phyloP scores from a whole-genome alignment of 2,113 vertebrate species.

The Candoia aspera region DNA sequence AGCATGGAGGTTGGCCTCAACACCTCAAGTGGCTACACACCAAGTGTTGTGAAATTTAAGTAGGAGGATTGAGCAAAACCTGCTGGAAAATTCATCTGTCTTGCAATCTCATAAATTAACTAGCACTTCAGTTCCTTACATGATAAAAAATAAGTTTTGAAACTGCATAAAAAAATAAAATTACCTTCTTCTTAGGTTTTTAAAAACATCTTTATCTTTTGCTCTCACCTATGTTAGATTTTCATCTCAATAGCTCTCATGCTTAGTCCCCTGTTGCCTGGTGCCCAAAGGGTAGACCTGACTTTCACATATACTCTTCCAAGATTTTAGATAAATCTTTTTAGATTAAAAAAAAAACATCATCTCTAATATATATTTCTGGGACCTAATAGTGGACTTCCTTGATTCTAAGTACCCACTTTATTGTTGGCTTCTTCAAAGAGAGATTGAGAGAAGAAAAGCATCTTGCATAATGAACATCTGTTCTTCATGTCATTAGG shows the following conservation, averaged over 20 bases:
- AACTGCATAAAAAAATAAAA: background rate
- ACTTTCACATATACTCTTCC: background rate
- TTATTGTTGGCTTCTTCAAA: background rate
- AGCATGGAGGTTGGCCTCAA: background rate
- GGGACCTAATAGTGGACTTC: background rate
- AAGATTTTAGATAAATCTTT: background rate
- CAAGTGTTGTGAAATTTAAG: background rate
- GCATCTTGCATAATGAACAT: background rate
- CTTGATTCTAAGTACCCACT: background rate
- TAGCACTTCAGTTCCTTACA: background rate
- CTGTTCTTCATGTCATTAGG: background rate
- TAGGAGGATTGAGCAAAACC: background rate
- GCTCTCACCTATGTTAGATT: background rate
- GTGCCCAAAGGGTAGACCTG: background rate
- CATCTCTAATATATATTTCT: background rate
- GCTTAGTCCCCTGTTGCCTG: background rate
- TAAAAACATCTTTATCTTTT: background rate
- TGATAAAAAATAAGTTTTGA: background rate
- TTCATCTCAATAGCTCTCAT: background rate
- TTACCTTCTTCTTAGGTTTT: fast-evolving
- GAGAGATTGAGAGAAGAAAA: background rate
- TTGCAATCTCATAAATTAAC: background rate
- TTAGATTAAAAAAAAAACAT: background rate
- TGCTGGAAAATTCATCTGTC: background rate
- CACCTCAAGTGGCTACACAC: background rate